A percentile compares a stretch with the other conserved stretches of the same genome.
phyloP scores from a whole-genome alignment of 2,113 vertebrate species.

The Dinomys branickii region DNA sequence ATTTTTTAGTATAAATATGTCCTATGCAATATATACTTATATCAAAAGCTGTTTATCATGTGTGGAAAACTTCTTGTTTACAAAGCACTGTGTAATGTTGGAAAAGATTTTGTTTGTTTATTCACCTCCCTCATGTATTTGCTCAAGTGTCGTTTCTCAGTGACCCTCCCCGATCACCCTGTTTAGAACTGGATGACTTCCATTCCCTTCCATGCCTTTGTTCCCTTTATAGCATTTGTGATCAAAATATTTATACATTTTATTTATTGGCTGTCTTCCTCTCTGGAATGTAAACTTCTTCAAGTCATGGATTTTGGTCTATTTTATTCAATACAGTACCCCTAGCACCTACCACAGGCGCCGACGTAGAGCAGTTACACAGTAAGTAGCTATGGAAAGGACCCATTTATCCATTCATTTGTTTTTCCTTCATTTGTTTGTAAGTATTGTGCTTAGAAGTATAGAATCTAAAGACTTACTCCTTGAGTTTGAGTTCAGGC shows the following conservation, averaged over 20 bases:
- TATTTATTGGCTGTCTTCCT: neutral
- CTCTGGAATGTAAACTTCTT: neutral
- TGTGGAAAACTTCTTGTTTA: neutral
- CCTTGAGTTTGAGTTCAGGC: neutral
- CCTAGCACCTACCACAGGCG: neutral
- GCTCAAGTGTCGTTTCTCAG: neutral
- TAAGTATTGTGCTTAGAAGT: constrained; percentile 11
- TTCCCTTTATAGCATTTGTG: neutral
- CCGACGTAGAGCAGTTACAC: neutral
- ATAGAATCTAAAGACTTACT: neutral
- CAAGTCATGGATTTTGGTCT: neutral
- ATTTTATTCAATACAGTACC: neutral
- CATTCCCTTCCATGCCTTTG: neutral
- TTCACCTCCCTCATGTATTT: neutral
- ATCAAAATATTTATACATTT: constrained; percentile 19
- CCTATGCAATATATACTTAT: neutral
- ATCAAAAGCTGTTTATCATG: neutral
- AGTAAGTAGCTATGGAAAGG: constrained; percentile 1
- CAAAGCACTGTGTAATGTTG: neutral
- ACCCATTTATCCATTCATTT: neutral
- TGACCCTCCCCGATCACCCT: neutral
- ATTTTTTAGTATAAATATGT: neutral
- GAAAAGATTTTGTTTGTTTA: neutral
- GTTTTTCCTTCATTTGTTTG: neutral
- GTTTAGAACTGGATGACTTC: neutral